Percentiles rank a stretch among this genome's conserved stretches.
phyloP scores from a whole-genome alignment of 2,888 invertebrate genomes.

The Eupithecia vulgata region DNA sequence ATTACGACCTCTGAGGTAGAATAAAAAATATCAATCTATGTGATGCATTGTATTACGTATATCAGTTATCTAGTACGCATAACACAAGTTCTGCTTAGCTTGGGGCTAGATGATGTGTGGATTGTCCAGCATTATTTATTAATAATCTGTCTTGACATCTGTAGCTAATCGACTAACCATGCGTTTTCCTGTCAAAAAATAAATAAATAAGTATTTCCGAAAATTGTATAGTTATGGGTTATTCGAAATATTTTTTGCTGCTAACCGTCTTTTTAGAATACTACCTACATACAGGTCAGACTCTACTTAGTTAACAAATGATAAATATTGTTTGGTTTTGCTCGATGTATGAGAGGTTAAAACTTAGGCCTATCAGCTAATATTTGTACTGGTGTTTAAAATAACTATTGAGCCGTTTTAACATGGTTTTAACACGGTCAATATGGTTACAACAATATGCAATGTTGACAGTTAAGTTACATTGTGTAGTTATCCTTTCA shows the following conservation, averaged over 20 bases:
- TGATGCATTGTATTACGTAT: too few relatives aligned
- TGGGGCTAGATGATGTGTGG: too few relatives aligned
- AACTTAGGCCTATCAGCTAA: slow-evolving; percentile 12
- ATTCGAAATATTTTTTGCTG: not conserved
- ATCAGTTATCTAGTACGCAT: too few relatives aligned
- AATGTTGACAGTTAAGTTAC: not conserved
- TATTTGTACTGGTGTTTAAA: slow-evolving; percentile 22
- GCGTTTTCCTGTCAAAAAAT: not conserved
- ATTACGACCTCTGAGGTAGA: too few relatives aligned
- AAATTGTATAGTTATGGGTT: too few relatives aligned
- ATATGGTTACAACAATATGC: slow-evolving; percentile 4
- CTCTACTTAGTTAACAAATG: not conserved
- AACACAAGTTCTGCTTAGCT: too few relatives aligned
- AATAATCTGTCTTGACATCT: too few relatives aligned
- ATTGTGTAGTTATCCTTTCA: not conserved
- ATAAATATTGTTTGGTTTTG: not conserved
- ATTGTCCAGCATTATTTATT: too few relatives aligned
- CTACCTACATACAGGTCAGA: not conserved
- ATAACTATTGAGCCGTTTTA: slow-evolving; percentile 19
- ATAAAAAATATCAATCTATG: too few relatives aligned
- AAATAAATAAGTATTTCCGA: not conserved
- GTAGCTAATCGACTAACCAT: not conserved
- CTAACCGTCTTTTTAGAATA: not conserved
- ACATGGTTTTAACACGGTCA: slow-evolving; percentile 15
- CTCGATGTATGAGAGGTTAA: not conserved